Conservation (phyloP, 2,888 invertebrate species). For the Ariolimax columbianus region DNA sequence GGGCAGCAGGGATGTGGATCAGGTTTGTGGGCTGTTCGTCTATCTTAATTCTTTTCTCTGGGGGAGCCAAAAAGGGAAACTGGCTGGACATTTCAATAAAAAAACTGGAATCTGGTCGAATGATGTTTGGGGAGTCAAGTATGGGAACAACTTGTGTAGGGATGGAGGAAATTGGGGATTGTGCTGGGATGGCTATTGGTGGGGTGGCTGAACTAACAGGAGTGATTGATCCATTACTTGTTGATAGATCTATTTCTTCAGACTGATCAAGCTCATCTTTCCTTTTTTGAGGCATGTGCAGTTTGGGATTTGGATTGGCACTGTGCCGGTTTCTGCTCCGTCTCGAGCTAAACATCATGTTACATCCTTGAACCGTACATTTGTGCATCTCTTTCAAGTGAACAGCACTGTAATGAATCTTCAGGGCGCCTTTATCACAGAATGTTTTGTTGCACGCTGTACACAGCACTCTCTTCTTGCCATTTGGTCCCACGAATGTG, state of each 20-base stretch:
- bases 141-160: slow-evolving; percentile 48
- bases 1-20: slow-evolving; percentile 25
- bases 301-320: slow-evolving; percentile 98
- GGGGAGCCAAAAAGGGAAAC: slow-evolving; percentile 68
- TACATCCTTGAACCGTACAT: slow-evolving; percentile 98
- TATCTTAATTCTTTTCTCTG: slow-evolving; percentile 69
- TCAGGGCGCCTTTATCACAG: slow-evolving; percentile 99
- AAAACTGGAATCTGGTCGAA: slow-evolving; percentile 63
- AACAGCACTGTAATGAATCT: slow-evolving; percentile 99
- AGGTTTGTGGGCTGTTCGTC: slow-evolving; percentile 57
- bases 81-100: slow-evolving; percentile 69
- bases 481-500: slow-evolving; percentile 76
- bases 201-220: slow-evolving; percentile 61
- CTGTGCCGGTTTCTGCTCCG: slow-evolving; percentile 96
- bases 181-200: slow-evolving; percentile 59
- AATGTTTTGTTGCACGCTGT: slow-evolving; percentile 99
- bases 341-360: slow-evolving; percentile 99
- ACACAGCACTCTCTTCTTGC: slow-evolving; percentile 97
- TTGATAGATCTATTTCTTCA: slow-evolving; percentile 43
- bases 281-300: slow-evolving; percentile 95
- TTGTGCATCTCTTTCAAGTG: slow-evolving; percentile 99
- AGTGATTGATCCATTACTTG: slow-evolving; percentile 10
- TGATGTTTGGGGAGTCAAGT: slow-evolving; percentile 61
- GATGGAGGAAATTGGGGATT: slow-evolving; percentile 61
- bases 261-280: slow-evolving; percentile 85